A percentile compares a stretch with the other conserved stretches of the same genome.
Conservation (phyloP, 2,888 invertebrate genomes). For the Heliconius aoede region DNA sequence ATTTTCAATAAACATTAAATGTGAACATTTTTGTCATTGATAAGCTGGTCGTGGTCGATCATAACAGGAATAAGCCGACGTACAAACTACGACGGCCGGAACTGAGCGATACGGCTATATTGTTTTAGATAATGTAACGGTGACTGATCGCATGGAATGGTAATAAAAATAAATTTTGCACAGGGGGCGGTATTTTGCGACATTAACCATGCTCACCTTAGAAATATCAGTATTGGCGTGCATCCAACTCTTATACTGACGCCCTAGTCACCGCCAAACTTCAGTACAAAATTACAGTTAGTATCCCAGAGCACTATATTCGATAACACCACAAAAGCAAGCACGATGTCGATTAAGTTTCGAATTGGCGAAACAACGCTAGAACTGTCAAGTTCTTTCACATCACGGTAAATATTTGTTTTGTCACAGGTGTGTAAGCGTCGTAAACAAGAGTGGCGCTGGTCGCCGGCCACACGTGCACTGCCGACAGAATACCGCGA, state of each 20-base stretch:
- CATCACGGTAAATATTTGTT: conserved; percentile 76
- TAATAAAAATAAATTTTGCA: conserved; percentile 31
- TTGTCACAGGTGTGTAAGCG: conserved; percentile 75
- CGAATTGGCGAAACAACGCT: conserved; percentile 59
- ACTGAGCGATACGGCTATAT: conserved; percentile 36
- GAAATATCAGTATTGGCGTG: conserved; percentile 78
- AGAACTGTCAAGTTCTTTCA: conserved; percentile 72
- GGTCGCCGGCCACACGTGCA: conserved; percentile 75
- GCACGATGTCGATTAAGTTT: conserved; percentile 62
- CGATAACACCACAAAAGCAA: conserved; percentile 65
- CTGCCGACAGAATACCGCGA: conserved; percentile 74
- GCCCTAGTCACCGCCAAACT: conserved; percentile 75
- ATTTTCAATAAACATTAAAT: background rate
- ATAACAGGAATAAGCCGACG: conserved; percentile 54
- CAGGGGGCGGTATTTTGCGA: conserved; percentile 45
- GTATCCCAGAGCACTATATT: conserved; percentile 61
- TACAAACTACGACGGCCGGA: conserved; percentile 52
- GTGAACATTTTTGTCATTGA: conserved; percentile 31
- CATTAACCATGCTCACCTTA: conserved; percentile 71
- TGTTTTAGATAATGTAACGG: conserved; percentile 24
- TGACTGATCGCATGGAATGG: conserved; percentile 16
- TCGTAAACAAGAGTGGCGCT: conserved; percentile 63
- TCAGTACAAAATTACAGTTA: conserved; percentile 64
- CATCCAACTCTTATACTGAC: conserved; percentile 78
- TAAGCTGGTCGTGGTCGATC: conserved; percentile 49